Evolutionary conservation across 2,888 invertebrate species (phyloP).

Genomic region (Ennomos erosarius): DNA sequence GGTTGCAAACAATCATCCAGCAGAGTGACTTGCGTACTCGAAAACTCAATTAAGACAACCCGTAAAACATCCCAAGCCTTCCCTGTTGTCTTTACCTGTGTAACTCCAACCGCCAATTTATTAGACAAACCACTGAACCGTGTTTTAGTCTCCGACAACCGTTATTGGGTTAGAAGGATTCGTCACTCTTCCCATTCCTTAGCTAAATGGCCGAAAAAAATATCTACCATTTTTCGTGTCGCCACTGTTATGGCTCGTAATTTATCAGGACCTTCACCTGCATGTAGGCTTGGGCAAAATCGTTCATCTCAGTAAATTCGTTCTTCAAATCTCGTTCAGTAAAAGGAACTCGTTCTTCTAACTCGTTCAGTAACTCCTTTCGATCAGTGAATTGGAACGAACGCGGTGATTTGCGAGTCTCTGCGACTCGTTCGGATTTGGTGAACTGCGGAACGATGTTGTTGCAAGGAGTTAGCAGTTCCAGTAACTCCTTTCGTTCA

Average conservation of each 20-base stretch:
- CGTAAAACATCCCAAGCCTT: constrained; percentile 52
- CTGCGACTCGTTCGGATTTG: too few relatives aligned
- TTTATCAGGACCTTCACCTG: constrained; percentile 65
- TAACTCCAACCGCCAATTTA: constrained; percentile 55
- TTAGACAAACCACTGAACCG: constrained; percentile 54
- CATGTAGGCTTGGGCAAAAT: too few relatives aligned
- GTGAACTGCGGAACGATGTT: too few relatives aligned
- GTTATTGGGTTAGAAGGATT: constrained; percentile 39
- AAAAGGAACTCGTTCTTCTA: too few relatives aligned
- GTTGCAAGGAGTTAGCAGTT: too few relatives aligned
- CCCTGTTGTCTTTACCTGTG: constrained; percentile 39
- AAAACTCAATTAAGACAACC: constrained; percentile 62
- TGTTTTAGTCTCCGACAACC: constrained; percentile 38
- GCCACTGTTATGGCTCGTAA: constrained; percentile 39
- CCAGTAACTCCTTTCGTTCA: too few relatives aligned
- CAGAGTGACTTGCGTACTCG: constrained; percentile 49
- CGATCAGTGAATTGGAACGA: too few relatives aligned
- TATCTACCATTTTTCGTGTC: constrained; percentile 35
- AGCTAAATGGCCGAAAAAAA: constrained; percentile 27
- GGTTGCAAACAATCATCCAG: constrained; percentile 40
- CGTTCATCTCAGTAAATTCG: too few relatives aligned
- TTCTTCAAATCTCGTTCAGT: too few relatives aligned
- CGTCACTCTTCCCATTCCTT: constrained; percentile 33
- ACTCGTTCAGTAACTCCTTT: too few relatives aligned
- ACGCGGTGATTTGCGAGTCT: too few relatives aligned